phyloP scores from a whole-genome alignment of 2,797 vertebrate genomes.

The Tinamus major region DNA sequence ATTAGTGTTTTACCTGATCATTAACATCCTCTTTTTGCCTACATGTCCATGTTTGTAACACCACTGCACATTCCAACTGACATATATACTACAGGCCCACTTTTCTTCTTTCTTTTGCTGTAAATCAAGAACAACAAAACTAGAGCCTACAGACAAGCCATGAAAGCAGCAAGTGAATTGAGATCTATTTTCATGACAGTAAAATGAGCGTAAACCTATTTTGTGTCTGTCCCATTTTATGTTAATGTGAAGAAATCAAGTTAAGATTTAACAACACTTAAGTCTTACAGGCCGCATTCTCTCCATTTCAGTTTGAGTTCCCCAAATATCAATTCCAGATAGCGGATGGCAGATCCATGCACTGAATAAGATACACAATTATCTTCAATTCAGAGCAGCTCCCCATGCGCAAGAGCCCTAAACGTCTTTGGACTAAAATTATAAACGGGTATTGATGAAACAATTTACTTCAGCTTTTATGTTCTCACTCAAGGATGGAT shows the following conservation, averaged over 20 bases:
- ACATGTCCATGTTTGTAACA: not conserved
- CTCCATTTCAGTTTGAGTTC: not conserved
- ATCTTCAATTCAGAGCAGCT: constrained; percentile 27
- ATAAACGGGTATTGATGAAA: constrained; percentile 59
- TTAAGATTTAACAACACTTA: not conserved
- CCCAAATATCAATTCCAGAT: not conserved
- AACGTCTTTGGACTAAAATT: constrained; percentile 32
- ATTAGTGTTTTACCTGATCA: not conserved
- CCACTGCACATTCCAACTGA: not conserved
- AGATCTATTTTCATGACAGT: not conserved
- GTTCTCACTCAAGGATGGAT: not conserved
- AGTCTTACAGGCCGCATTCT: not conserved
- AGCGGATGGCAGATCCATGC: fast-evolving
- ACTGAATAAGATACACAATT: not conserved
- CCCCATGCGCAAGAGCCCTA: not conserved
- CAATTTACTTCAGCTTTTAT: constrained; percentile 48
- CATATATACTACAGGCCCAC: not conserved
- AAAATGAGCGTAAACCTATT: not conserved
- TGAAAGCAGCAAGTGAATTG: not conserved
- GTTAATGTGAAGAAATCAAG: not conserved
- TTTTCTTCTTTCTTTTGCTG: not conserved
- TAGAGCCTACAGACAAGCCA: not conserved
- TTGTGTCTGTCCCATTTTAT: not conserved
- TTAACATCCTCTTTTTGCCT: not conserved
- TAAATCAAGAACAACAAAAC: not conserved